Conservation (phyloP, 2,113 vertebrate genomes). For the Caracal caracal region DNA sequence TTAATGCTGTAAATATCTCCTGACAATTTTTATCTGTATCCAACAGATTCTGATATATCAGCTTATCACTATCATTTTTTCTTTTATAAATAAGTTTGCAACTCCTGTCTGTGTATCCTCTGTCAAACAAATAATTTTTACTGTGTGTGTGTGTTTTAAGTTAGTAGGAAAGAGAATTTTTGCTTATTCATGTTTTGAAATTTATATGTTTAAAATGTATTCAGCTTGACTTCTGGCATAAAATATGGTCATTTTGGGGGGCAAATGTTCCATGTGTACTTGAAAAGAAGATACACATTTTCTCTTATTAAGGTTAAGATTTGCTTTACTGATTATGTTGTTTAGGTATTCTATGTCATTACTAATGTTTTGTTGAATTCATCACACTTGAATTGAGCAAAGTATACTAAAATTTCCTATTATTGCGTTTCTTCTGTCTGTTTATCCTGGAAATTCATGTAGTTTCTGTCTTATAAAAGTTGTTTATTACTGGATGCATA, state of each 20-base stretch:
- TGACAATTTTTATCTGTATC: neutral
- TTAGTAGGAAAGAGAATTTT: neutral
- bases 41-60: neutral
- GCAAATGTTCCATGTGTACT: neutral
- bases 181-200: neutral
- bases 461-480: neutral
- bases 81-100: neutral
- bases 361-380: neutral
- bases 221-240: neutral
- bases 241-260: neutral
- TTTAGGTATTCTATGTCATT: neutral
- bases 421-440: neutral
- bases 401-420: neutral
- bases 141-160: no score
- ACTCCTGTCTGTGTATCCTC: neutral
- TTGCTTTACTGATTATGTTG: neutral
- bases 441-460: neutral
- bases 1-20: neutral
- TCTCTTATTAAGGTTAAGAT: neutral
- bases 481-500: neutral
- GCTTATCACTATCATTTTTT: neutral
- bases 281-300: neutral
- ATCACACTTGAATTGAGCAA: neutral
- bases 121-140: neutral
- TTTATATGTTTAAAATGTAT: neutral